A percentile compares a stretch with the other conserved stretches of the same genome.
phyloP scores from a whole-genome alignment of 2,797 vertebrate species.

The Pogoniulus pusillus region DNA sequence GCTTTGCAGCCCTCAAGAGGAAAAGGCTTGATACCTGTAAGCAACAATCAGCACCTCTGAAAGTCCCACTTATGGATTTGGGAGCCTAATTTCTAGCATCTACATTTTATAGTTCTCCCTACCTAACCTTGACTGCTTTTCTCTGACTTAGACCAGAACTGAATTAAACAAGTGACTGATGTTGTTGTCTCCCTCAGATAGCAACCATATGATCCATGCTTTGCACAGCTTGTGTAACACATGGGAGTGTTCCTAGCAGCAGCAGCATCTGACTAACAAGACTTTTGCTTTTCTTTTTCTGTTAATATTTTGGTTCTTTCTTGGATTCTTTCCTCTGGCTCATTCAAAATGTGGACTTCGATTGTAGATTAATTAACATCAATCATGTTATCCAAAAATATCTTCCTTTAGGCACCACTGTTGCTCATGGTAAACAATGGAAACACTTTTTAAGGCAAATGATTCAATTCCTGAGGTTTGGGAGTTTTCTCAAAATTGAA shows the following conservation, averaged over 20 bases:
- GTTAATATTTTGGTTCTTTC: conserved; percentile 49
- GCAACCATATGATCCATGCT: conserved; percentile 19
- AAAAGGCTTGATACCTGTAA: not conserved
- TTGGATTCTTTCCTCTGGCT: conserved; percentile 33
- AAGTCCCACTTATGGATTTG: not conserved
- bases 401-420: not conserved
- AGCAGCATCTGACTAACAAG: conserved; percentile 30
- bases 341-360: conserved; percentile 4
- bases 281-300: conserved; percentile 29
- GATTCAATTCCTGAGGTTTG: not conserved
- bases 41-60: not conserved
- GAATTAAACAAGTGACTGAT: not conserved
- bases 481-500: not conserved
- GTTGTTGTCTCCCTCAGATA: conserved; percentile 31
- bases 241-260: conserved; percentile 28
- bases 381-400: not conserved
- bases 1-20: not conserved
- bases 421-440: not conserved
- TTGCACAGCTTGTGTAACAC: conserved; percentile 53
- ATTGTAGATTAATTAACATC: not conserved
- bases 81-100: not conserved
- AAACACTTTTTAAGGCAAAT: not conserved
- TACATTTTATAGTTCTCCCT: not conserved
- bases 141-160: not conserved
- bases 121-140: not conserved